Evolutionary conservation across 2,797 vertebrate genomes (phyloP).

Genomic region (Discoglossus pictus): DNA sequence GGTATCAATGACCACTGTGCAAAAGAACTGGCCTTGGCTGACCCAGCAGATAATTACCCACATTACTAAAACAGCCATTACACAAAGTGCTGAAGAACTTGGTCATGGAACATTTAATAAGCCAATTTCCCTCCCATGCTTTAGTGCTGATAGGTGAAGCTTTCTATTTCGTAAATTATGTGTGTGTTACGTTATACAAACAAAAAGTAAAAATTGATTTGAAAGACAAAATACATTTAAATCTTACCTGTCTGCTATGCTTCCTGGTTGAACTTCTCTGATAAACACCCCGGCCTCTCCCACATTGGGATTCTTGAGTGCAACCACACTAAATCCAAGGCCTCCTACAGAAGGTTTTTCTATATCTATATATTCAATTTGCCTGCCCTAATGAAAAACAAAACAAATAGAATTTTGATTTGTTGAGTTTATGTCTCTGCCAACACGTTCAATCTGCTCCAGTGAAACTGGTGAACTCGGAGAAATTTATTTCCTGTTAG

Average conservation of each 20-base stretch:
- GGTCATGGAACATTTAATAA: constrained; percentile 19
- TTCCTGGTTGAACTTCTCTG: constrained; percentile 88
- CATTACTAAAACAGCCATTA: constrained; percentile 18
- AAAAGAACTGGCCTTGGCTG: constrained; percentile 20
- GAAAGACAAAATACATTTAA: constrained; percentile 28
- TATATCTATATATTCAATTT: constrained; percentile 79
- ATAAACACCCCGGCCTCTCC: constrained; percentile 84
- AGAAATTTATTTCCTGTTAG: constrained; percentile 54
- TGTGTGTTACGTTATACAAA: constrained; percentile 9
- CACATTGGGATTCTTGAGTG: constrained; percentile 75
- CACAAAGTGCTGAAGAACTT: not conserved
- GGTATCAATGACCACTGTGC: constrained; percentile 35
- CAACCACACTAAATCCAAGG: constrained; percentile 93
- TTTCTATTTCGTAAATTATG: constrained; percentile 21
- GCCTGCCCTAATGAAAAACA: constrained; percentile 75
- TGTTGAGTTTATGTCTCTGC: constrained; percentile 54
- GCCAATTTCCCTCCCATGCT: constrained; percentile 24
- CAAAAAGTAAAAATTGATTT: constrained; percentile 21
- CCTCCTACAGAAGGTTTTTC: constrained; percentile 82
- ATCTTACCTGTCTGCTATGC: constrained; percentile 87
- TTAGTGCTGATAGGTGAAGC: constrained; percentile 19
- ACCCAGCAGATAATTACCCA: constrained; percentile 35
- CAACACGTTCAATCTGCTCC: constrained; percentile 28
- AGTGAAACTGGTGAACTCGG: constrained; percentile 51
- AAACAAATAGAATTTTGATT: constrained; percentile 50